phyloP scores from a whole-genome alignment of 2,888 invertebrate genomes.

The Hesperia comma region DNA sequence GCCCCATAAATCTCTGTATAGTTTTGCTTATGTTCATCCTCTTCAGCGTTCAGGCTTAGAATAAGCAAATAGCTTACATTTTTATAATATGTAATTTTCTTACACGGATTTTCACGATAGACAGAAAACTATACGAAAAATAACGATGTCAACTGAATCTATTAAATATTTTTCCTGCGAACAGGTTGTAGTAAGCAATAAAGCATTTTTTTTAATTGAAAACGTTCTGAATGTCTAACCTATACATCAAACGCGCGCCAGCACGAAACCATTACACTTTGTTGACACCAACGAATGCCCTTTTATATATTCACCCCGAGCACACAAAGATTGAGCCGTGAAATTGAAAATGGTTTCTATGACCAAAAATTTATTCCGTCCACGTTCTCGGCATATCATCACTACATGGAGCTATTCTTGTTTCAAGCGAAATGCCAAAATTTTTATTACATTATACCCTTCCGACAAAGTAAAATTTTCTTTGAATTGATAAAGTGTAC shows the following conservation, averaged over 20 bases:
- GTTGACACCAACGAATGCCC: constrained; percentile 81
- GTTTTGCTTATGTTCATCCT: too few relatives aligned
- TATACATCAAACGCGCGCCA: constrained; percentile 74
- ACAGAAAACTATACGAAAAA: too few relatives aligned
- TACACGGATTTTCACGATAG: too few relatives aligned
- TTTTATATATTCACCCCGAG: constrained; percentile 81
- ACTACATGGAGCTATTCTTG: constrained; percentile 61
- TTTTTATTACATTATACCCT: constrained; percentile 37
- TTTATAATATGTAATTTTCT: too few relatives aligned
- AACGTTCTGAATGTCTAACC: constrained; percentile 64
- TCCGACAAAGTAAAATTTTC: constrained; percentile 4
- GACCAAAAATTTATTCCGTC: constrained; percentile 78
- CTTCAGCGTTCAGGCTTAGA: too few relatives aligned
- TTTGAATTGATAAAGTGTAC: constrained; percentile 28
- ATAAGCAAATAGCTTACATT: too few relatives aligned
- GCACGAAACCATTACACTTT: constrained; percentile 81
- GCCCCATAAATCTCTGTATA: too few relatives aligned
- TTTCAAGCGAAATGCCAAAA: constrained; percentile 48
- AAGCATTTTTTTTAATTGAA: constrained; percentile 57
- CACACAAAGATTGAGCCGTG: constrained; percentile 82
- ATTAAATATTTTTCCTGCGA: constrained; percentile 6
- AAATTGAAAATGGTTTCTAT: constrained; percentile 83
- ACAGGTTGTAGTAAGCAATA: constrained; percentile 30
- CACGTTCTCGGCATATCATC: constrained; percentile 73
- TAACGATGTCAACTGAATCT: background rate